These are phyloP conservation scores for Rhopalosiphum nymphaeae DNA, from an alignment of 2,888 invertebrate genomes.

Conservation along the genomic window DNA sequence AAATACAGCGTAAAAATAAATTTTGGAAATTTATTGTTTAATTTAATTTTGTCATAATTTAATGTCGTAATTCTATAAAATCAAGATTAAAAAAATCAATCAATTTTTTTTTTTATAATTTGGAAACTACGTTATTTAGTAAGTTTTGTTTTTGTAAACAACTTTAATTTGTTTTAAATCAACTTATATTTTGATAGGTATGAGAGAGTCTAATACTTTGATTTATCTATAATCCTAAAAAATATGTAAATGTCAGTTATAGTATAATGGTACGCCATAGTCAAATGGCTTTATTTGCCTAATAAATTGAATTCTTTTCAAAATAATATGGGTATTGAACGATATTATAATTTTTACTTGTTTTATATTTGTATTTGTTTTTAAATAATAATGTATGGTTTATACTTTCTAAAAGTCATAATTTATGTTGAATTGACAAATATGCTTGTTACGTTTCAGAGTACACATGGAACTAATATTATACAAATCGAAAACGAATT, in stretches of 20 bases:
- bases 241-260: neutral
- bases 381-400: neutral
- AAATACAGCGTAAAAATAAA: neutral
- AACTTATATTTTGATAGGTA: neutral
- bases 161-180: neutral
- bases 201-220: neutral
- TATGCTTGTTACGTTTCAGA: conserved; percentile 52
- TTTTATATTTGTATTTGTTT: neutral
- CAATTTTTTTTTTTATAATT: neutral
- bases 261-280: neutral
- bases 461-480: neutral
- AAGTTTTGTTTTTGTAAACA: neutral
- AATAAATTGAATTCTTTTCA: neutral
- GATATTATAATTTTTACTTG: neutral
- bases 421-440: neutral
- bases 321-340: neutral
- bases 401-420: neutral
- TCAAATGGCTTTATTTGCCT: neutral
- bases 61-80: neutral
- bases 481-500: conserved; percentile 35
- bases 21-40: neutral
- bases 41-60: neutral
- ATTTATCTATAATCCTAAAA: neutral
- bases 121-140: neutral
- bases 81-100: neutral